A percentile compares a stretch with the other conserved stretches of the same genome.
Evolutionary conservation across 1,140 invertebrate genomes (phyloP).

Genomic region (Cyclargus thomasi): DNA sequence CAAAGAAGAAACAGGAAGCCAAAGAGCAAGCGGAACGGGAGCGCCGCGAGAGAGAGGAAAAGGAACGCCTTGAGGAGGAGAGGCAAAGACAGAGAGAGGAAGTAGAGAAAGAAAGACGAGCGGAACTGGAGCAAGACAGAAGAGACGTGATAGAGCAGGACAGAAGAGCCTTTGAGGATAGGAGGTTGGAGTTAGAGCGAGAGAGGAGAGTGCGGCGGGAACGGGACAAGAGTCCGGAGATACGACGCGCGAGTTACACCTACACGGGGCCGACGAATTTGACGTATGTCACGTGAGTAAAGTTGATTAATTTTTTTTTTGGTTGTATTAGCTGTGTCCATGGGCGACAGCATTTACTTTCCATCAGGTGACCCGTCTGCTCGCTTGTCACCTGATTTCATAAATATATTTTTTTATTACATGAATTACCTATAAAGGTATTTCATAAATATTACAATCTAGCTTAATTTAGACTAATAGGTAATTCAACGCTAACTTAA

Average conservation of each 20-base stretch:
- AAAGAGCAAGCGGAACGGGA: constrained; percentile 67
- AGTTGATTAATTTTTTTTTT: background rate
- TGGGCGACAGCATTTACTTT: too few relatives aligned
- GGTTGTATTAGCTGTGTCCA: too few relatives aligned
- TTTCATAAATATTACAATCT: too few relatives aligned
- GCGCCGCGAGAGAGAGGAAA: constrained; percentile 50
- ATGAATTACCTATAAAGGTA: too few relatives aligned
- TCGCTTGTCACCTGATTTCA: too few relatives aligned
- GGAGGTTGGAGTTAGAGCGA: constrained; percentile 44
- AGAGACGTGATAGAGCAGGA: constrained; percentile 41
- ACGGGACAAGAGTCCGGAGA: constrained; percentile 36
- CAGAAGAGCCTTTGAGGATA: constrained; percentile 48
- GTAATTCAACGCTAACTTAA: too few relatives aligned
- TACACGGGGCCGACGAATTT: constrained; percentile 34
- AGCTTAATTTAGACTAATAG: too few relatives aligned
- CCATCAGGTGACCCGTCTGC: too few relatives aligned
- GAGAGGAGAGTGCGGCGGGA: constrained; percentile 27
- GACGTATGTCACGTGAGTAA: constrained; percentile 35
- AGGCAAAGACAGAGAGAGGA: constrained; percentile 35
- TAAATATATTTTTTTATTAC: too few relatives aligned
- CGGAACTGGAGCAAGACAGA: constrained; percentile 32
- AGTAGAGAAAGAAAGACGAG: constrained; percentile 35
- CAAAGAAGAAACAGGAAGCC: constrained; percentile 62
- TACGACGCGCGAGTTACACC: constrained; percentile 34
- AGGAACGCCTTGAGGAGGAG: constrained; percentile 47